phyloP scores from a whole-genome alignment of 2,888 invertebrate species.

The Sphecodes monilicornis region DNA sequence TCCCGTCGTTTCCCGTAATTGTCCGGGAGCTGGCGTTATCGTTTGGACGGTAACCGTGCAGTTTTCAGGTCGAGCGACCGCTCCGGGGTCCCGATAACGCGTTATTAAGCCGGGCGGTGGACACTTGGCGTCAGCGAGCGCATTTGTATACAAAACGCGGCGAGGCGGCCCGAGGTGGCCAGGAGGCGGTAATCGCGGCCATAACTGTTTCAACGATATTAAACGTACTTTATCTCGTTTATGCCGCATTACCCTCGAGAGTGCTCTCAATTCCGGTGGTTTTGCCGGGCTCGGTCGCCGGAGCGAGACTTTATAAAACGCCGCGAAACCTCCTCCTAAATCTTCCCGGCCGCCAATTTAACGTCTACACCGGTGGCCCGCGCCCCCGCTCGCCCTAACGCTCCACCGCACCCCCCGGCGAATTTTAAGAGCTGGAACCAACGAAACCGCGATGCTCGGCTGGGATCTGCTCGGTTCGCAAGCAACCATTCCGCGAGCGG shows the following conservation, averaged over 20 bases:
- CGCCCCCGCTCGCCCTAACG: background rate
- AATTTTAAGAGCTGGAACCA: background rate
- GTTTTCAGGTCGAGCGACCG: background rate
- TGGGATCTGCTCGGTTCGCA: background rate
- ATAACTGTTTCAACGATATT: slow-evolving; percentile 65
- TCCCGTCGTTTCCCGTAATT: slow-evolving; percentile 26
- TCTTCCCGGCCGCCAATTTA: slow-evolving; percentile 34
- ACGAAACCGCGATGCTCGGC: background rate
- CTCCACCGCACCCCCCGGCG: background rate
- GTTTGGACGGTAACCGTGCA: slow-evolving; percentile 10
- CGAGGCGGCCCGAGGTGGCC: slow-evolving; percentile 43
- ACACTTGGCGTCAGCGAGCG: slow-evolving; percentile 25
- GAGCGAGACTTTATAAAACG: slow-evolving; percentile 36
- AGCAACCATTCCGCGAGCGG: background rate
- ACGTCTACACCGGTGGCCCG: background rate
- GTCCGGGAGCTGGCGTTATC: slow-evolving; percentile 4
- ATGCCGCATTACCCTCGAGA: slow-evolving; percentile 65
- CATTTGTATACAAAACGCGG: slow-evolving; percentile 55
- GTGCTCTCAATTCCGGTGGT: slow-evolving; percentile 46
- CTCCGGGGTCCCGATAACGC: slow-evolving; percentile 28
- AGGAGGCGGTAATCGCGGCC: slow-evolving; percentile 50
- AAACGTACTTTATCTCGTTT: slow-evolving; percentile 68
- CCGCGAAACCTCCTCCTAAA: slow-evolving; percentile 22
- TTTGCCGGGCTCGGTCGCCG: slow-evolving; percentile 29
- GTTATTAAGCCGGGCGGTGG: slow-evolving; percentile 50